Evolutionary conservation across 2,888 invertebrate species (phyloP).

Genomic region (Calameuta filiformis): DNA sequence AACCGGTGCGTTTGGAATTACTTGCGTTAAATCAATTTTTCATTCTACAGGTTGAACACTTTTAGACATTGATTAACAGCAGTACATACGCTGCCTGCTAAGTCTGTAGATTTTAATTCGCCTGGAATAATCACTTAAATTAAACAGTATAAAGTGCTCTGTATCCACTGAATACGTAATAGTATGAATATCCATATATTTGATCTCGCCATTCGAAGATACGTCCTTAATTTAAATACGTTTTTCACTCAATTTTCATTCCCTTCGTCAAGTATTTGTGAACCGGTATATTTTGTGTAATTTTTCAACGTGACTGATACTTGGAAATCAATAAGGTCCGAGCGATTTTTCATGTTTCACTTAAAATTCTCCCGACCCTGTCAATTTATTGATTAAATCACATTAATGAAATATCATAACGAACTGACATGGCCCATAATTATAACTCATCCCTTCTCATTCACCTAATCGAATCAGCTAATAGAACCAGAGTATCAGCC

Average conservation of each 20-base stretch:
- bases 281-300: neutral
- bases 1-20: neutral
- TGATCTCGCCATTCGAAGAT: neutral
- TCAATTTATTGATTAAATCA: neutral
- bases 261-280: neutral
- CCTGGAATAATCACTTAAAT: neutral
- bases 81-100: neutral
- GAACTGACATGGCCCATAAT: neutral
- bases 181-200: neutral
- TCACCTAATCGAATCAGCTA: neutral
- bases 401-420: neutral
- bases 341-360: neutral
- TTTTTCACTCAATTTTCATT: neutral
- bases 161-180: neutral
- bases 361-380: neutral
- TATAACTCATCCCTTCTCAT: neutral
- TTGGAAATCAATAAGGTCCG: neutral
- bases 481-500: neutral
- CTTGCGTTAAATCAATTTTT: neutral
- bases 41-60: neutral
- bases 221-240: neutral
- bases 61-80: neutral
- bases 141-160: neutral
- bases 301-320: neutral
- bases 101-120: neutral